Percentiles rank a stretch among this genome's conserved stretches.
phyloP scores from a whole-genome alignment of 2,888 invertebrate genomes.

The Zootermopsis nevadensis region DNA sequence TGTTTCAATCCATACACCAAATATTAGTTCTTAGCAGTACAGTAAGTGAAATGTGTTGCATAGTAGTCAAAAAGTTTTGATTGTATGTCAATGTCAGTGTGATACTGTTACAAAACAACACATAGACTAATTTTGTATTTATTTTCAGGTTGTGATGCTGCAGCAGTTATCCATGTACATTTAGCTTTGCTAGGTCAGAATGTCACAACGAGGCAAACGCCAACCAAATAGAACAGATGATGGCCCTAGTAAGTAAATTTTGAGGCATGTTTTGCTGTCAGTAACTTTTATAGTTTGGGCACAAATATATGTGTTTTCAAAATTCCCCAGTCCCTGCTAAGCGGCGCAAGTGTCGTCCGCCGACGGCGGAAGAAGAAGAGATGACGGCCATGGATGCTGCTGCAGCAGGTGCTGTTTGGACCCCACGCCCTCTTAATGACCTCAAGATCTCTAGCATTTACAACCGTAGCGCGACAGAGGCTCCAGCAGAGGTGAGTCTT shows the following conservation, averaged over 20 bases:
- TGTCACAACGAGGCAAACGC: constrained; percentile 83
- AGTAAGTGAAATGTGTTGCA: not conserved
- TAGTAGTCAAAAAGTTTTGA: not conserved
- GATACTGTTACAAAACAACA: not conserved
- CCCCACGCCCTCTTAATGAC: constrained; percentile 85
- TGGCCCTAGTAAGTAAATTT: constrained; percentile 64
- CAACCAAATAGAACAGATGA: constrained; percentile 75
- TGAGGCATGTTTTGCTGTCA: not conserved
- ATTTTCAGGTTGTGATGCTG: constrained; percentile 57
- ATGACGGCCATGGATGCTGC: constrained; percentile 58
- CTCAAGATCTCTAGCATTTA: constrained; percentile 91
- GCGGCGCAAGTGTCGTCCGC: constrained; percentile 80
- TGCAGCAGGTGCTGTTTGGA: constrained; percentile 71
- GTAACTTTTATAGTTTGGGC: not conserved
- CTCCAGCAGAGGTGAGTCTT: constrained; percentile 76
- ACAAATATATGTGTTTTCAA: not conserved
- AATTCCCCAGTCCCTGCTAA: constrained; percentile 67
- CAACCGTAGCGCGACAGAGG: constrained; percentile 78
- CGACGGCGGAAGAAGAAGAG: constrained; percentile 69
- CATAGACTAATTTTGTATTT: not conserved
- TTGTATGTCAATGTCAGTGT: not conserved
- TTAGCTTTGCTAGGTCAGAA: constrained; percentile 60
- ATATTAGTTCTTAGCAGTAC: not conserved
- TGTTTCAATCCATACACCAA: constrained; percentile 56
- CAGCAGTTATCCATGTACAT: constrained; percentile 56